Evolutionary conservation across 37 sponge, comb jelly and placozoan species (phyloP), one percentile per base, ranked within the genome.

Genomic region (Mnemiopsis leidyi): DNA sequence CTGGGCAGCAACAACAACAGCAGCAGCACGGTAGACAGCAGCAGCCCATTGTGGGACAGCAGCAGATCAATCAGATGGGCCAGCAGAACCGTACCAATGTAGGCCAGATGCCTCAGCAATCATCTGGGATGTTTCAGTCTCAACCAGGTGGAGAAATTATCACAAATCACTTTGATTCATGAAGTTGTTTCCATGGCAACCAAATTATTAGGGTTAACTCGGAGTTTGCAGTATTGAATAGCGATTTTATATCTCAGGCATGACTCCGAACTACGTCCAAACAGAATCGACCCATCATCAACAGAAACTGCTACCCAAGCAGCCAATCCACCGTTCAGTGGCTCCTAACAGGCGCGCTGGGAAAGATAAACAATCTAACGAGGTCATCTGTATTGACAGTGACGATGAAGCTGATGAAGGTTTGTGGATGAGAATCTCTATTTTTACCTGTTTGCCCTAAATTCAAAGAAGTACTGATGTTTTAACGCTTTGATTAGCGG

Each of bases 381-480:
- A 77, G 32, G 36, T 77, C 32, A 77, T 77, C 36, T 77, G 79
- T 32, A 77, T 77, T 77, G 79, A 77, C 79, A 77, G 79, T 32
- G 79, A 77, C 18, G 79, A 77, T 20, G 79, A 77, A 31, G 79
- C 30, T 34, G 79, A 36, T 77, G 25, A 71, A 25, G 9, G 3
- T 48, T 48, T 48, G 13, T n/a, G n/a, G n/a, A n/a, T n/a, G n/a
- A n/a, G n/a, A n/a, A n/a, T n/a, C n/a, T n/a, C n/a, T n/a, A n/a
- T n/a, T n/a, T n/a, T n/a, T n/a, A n/a, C n/a, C n/a, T n/a, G n/a
- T n/a, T n/a, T n/a, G n/a, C n/a, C n/a, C n/a, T n/a, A n/a, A n/a
- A n/a, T n/a, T n/a, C n/a, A n/a, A n/a, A n/a, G n/a, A n/a, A n/a
- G n/a, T n/a, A n/a, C n/a, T n/a, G n/a, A n/a, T n/a, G n/a, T n/a